Evolutionary conservation across 2,888 invertebrate species (phyloP), one percentile per base, ranked within the genome.

Genomic region (Chrysolina oricalcia): DNA sequence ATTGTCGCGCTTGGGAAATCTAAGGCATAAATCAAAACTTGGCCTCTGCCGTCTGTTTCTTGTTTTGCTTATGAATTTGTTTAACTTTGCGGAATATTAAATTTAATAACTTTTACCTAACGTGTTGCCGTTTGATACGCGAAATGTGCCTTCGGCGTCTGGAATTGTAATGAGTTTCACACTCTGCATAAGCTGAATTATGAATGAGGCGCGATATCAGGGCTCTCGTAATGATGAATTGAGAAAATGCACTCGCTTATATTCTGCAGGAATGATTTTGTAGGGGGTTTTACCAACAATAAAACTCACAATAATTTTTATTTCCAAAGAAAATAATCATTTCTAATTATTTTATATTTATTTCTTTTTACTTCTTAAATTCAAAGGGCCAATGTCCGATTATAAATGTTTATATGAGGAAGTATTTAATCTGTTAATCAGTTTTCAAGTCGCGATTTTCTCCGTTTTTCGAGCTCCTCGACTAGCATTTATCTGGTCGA

Each of bases 21-120:
- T 83, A 21, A 76, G 75, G 85, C 87, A 88, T 88, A 88, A 88
- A 88, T 88, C 88, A 88, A 87, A 88, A 88, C 85, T 88, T 87
- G 84, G 82, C 84, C 83, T 85, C 82, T 80, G 82, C 78, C 81
- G 78, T 81, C 80, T 81, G 82, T 79, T 83, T 82, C 81, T 83
- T 82, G 83, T 83, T 84, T 83, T 83, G 80, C 81, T 86, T 84
- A 84, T 85, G 85, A 85, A 85, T 85, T 85, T 85, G 84, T 84
- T 85, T 81, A 83, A 81, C 83, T 84, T 84, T 85, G 83, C 83
- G 84, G 83, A 84, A 84, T 85, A 83, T 82, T 82, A 85, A 83
- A 85, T 84, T 85, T 85, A 83, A 85, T 84, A 82, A 81, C 79
- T 80, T 80, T 72, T 74, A 79, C 74, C 77, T 78, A 75, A 73